These are phyloP conservation scores for Pseudococcus jackbeardsleyi DNA, from an alignment of 2,888 invertebrate species.

Conservation along the genomic window DNA sequence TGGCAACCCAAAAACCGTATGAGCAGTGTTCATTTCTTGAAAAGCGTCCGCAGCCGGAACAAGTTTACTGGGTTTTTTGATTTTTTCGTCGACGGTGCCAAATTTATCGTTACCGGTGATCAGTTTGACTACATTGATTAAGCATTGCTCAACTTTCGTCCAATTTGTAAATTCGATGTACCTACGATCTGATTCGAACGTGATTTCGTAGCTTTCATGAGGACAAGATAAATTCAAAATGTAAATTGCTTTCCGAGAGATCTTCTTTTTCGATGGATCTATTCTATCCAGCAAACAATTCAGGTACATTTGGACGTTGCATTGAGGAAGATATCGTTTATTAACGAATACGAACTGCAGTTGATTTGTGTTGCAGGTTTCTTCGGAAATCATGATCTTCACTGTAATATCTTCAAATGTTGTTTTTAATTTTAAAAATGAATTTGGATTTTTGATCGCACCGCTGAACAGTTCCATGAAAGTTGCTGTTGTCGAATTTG, in stretches of 20 bases:
- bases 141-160: background rate
- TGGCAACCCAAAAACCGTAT: constrained; percentile 48
- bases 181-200: constrained; percentile 22
- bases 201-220: constrained; percentile 7
- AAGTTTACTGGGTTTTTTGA: background rate
- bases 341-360: constrained; percentile 58
- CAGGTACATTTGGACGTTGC: constrained; percentile 21
- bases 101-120: background rate
- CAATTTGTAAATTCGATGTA: constrained; percentile 44
- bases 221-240: constrained; percentile 49
- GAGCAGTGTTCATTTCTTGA: background rate
- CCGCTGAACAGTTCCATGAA: constrained; percentile 15
- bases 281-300: constrained; percentile 9
- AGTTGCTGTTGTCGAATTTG: background rate
- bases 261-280: background rate
- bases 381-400: constrained; percentile 20
- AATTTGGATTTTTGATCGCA: background rate
- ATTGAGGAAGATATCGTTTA: constrained; percentile 43
- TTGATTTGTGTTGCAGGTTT: background rate
- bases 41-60: constrained; percentile 4
- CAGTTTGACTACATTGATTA: constrained; percentile 15
- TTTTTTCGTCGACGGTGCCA: background rate
- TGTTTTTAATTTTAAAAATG: constrained; percentile 8
- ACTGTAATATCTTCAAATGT: background rate
- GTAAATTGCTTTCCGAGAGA: constrained; percentile 10